phyloP scores from a whole-genome alignment of 2,113 vertebrate species.

The Percopsis transmontana region DNA sequence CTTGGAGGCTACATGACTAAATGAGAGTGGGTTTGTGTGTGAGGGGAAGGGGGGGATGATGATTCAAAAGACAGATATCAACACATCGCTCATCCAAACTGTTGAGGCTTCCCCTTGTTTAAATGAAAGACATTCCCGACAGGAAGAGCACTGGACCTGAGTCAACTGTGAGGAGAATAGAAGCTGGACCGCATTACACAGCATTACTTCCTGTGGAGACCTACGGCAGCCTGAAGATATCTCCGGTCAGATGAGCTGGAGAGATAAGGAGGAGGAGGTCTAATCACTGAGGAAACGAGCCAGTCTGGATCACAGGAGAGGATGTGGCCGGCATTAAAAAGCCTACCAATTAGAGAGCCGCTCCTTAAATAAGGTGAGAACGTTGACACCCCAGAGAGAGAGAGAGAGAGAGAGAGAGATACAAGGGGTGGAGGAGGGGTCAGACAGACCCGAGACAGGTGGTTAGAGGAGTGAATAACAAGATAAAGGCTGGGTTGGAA shows the following conservation, averaged over 20 bases:
- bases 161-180: constrained; percentile 33
- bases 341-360: constrained; percentile 64
- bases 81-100: background rate
- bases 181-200: constrained; percentile 45
- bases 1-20: constrained; percentile 24
- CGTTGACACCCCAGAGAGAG: constrained; percentile 24
- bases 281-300: constrained; percentile 69
- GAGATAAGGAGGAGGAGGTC: constrained; percentile 56
- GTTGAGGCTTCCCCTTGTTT: constrained; percentile 9
- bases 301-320: constrained; percentile 69
- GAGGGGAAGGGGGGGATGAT: constrained; percentile 29
- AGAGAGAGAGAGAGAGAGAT: background rate
- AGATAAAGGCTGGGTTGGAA: constrained; percentile 51
- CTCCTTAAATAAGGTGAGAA: constrained; percentile 64
- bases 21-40: constrained; percentile 10
- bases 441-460: constrained; percentile 59
- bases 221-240: constrained; percentile 47
- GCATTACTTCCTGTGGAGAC: constrained; percentile 3
- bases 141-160: constrained; percentile 34
- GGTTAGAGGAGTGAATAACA: constrained; percentile 33
- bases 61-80: constrained; percentile 33
- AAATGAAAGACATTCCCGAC: constrained; percentile 37
- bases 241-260: constrained; percentile 9
- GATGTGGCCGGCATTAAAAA: constrained; percentile 65
- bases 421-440: constrained; percentile 32